phyloP scores from a whole-genome alignment of 2,113 vertebrate species.

The Chroicocephalus ridibundus region DNA sequence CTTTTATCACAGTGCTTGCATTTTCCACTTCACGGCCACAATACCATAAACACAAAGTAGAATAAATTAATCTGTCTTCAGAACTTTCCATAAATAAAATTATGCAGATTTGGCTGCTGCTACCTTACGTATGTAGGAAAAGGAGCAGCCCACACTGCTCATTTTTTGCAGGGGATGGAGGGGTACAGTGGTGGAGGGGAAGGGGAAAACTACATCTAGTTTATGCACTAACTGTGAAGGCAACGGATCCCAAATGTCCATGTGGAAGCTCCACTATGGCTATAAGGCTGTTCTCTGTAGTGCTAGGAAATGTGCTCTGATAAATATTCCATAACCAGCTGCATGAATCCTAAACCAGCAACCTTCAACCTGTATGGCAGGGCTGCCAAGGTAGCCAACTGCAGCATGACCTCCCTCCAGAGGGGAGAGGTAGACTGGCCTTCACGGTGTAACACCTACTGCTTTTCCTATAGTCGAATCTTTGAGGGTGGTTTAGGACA shows the following conservation, averaged over 20 bases:
- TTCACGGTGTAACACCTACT: not conserved
- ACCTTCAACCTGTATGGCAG: not conserved
- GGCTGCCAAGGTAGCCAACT: not conserved
- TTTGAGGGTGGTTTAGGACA: not conserved
- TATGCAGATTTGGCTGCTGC: not conserved
- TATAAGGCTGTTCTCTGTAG: not conserved
- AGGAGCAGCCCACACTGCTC: not conserved
- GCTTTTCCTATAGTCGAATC: not conserved
- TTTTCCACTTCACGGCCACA: not conserved
- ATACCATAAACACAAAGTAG: not conserved
- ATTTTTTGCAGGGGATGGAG: not conserved
- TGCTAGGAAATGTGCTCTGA: too few relatives aligned
- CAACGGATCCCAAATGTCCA: not conserved
- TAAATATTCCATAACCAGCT: not conserved
- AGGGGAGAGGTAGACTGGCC: not conserved
- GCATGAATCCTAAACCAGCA: not conserved
- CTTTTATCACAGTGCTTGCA: not conserved
- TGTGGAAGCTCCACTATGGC: not conserved
- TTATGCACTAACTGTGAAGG: not conserved
- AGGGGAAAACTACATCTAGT: not conserved
- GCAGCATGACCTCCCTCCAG: not conserved
- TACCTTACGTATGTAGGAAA: not conserved
- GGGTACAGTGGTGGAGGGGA: not conserved
- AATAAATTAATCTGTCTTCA: not conserved
- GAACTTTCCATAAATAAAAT: not conserved